Conservation (phyloP, 30 jellyfish, hydroid and myxozoan genomes). For the Aurelia sp. region DNA sequence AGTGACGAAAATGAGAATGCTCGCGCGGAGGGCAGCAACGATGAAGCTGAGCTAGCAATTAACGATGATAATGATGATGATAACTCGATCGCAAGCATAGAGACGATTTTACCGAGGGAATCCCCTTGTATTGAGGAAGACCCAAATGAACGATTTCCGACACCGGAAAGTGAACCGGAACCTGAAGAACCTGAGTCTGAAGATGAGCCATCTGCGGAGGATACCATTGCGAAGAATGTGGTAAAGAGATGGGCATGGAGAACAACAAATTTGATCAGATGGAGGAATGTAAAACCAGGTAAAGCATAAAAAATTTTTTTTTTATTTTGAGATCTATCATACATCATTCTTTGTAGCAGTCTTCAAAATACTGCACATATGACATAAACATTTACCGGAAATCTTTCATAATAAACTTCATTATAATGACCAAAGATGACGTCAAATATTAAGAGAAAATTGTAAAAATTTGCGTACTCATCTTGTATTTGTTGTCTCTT, state of each 20-base stretch:
- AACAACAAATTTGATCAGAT: slow-evolving; percentile 10
- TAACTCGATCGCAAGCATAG: slow-evolving; percentile 20
- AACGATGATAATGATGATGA: slow-evolving; percentile 9
- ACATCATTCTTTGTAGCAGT: neutral
- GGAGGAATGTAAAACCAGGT: slow-evolving; percentile 59
- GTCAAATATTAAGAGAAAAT: too few relatives aligned
- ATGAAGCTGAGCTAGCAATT: slow-evolving; percentile 3
- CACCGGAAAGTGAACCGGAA: slow-evolving; percentile 56
- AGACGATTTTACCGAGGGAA: slow-evolving; percentile 46
- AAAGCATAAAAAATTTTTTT: neutral
- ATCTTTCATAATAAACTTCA: too few relatives aligned
- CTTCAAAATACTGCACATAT: too few relatives aligned
- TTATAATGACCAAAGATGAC: too few relatives aligned
- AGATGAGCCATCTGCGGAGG: neutral
- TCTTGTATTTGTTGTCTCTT: too few relatives aligned
- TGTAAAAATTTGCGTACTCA: too few relatives aligned
- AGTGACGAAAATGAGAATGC: neutral
- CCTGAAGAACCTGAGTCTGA: slow-evolving; percentile 20
- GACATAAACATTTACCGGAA: too few relatives aligned
- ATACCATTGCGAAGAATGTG: neutral
- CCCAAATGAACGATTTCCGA: slow-evolving; percentile 15
- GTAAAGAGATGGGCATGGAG: slow-evolving; percentile 16
- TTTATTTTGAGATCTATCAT: neutral
- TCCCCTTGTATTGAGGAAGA: slow-evolving; percentile 26
- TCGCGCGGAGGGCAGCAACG: neutral